Evolutionary conservation across 2,888 invertebrate genomes (phyloP).

Genomic region (Gryllus longicercus): DNA sequence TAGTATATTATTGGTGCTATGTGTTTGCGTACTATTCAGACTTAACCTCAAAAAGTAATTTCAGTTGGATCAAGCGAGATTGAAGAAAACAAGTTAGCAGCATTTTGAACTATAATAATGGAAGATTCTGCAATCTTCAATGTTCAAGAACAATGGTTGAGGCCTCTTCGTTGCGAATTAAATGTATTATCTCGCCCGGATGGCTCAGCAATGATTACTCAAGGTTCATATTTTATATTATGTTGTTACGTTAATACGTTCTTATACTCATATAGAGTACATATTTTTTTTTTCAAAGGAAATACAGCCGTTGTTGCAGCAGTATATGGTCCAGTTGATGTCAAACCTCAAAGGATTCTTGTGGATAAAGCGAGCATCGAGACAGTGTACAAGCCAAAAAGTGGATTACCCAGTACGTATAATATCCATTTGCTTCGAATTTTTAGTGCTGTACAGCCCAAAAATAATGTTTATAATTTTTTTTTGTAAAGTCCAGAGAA

Average conservation of each 20-base stretch:
- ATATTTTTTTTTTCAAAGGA: conserved; percentile 54
- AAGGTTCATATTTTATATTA: conserved; percentile 55
- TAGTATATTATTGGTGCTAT: too few relatives aligned
- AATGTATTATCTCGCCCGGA: conserved; percentile 71
- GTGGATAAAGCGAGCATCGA: conserved; percentile 78
- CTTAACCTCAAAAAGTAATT: too few relatives aligned
- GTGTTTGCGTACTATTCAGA: too few relatives aligned
- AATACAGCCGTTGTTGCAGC: conserved; percentile 73
- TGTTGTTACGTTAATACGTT: too few relatives aligned
- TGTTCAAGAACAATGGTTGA: conserved; percentile 39
- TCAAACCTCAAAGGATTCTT: conserved; percentile 68
- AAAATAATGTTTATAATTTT: too few relatives aligned
- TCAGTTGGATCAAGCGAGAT: too few relatives aligned
- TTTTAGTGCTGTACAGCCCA: too few relatives aligned
- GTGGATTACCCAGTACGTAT: conserved; percentile 63
- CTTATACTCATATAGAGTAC: too few relatives aligned
- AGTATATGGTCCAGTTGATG: conserved; percentile 80
- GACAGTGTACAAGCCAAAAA: conserved; percentile 70
- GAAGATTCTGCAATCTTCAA: neutral
- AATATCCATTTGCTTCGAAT: too few relatives aligned
- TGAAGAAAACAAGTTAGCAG: too few relatives aligned
- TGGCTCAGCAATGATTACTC: conserved; percentile 72
- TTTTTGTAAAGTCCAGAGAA: too few relatives aligned
- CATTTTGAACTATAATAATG: too few relatives aligned
- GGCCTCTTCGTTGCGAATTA: conserved; percentile 64